Evolutionary conservation across 2,113 vertebrate genomes (phyloP).

Genomic region (Hemiscyllium ocellatum): DNA sequence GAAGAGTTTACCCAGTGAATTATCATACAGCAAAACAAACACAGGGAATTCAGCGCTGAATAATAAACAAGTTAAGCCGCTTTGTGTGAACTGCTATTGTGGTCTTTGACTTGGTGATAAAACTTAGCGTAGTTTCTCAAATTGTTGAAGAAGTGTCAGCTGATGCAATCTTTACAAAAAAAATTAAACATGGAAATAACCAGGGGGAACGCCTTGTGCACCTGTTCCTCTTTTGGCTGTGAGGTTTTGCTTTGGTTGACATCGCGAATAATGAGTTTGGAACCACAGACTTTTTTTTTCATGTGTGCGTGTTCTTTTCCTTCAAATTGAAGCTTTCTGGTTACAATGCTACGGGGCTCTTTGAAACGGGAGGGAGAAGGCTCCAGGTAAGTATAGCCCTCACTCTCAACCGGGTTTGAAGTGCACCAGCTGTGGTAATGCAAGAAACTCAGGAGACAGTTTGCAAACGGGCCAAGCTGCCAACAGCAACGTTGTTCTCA

Average conservation of each 20-base stretch:
- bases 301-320: too few species aligned
- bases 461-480: background rate
- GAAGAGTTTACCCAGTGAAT: constrained; percentile 63
- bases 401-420: background rate
- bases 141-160: too few species aligned
- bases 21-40: constrained; percentile 55
- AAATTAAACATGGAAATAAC: background rate
- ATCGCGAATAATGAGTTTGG: background rate
- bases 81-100: constrained; percentile 45
- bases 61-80: constrained; percentile 56
- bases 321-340: background rate
- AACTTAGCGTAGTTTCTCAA: background rate
- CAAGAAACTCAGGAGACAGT: background rate
- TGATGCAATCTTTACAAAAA: background rate
- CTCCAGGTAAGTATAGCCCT: too few species aligned
- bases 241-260: background rate
- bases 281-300: background rate
- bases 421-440: too few species aligned
- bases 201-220: background rate
- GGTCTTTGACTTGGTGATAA: background rate
- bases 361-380: too few species aligned
- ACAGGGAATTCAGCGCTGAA: constrained; percentile 56
- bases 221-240: background rate
- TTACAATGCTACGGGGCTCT: background rate
- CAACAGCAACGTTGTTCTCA: background rate